Percentiles rank a stretch among this genome's conserved stretches.
Evolutionary conservation across 2,797 vertebrate genomes (phyloP).

Genomic region (Galagoides demidoff): DNA sequence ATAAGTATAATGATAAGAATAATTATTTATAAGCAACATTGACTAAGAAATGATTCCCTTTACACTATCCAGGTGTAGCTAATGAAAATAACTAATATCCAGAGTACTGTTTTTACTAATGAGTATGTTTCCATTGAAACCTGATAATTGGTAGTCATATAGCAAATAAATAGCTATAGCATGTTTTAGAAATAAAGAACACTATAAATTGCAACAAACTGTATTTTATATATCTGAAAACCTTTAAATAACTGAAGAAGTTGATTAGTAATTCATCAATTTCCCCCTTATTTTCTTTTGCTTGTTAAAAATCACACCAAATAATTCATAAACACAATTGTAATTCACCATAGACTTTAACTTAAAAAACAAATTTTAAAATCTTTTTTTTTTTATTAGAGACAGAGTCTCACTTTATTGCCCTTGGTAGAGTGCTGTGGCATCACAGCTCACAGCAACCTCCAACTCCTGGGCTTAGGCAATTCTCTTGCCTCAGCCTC

Average conservation of each 20-base stretch:
- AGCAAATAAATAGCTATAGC: background rate
- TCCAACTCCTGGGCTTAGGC: too few species aligned
- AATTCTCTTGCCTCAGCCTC: too few species aligned
- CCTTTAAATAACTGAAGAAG: background rate
- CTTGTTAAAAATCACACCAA: slow-evolving; percentile 43
- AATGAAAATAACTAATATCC: background rate
- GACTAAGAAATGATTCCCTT: slow-evolving; percentile 26
- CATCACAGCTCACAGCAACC: too few species aligned
- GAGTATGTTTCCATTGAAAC: background rate
- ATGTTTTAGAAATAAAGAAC: background rate
- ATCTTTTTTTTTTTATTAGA: background rate
- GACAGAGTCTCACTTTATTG: too few species aligned
- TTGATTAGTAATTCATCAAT: background rate
- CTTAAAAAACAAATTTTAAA: slow-evolving; percentile 36
- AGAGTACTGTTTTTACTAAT: background rate
- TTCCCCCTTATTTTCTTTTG: background rate
- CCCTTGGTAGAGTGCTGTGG: too few species aligned
- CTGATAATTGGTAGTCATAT: background rate
- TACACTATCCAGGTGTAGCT: background rate
- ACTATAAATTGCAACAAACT: background rate
- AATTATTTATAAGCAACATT: background rate
- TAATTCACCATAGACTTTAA: slow-evolving; percentile 4
- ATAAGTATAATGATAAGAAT: background rate
- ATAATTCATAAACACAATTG: background rate
- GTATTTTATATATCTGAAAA: background rate